These are phyloP conservation scores for Spea hammondii DNA, from an alignment of 2,797 vertebrate species.

Conservation along the genomic window DNA sequence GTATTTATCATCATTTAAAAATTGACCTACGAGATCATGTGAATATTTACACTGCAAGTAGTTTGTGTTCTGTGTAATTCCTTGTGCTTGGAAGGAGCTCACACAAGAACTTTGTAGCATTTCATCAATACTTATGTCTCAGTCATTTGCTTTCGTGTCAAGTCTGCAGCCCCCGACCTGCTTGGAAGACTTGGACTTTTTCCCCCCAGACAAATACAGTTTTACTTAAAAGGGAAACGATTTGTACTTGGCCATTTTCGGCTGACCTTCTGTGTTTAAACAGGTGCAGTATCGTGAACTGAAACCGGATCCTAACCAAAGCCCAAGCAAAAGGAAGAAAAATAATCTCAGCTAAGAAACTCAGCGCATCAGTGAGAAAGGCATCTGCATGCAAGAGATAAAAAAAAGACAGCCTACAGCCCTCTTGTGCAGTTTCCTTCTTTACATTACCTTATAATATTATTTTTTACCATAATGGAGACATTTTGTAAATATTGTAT, in stretches of 20 bases:
- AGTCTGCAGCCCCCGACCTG: conserved; percentile 63
- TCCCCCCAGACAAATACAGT: conserved; percentile 3
- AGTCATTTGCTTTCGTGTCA: conserved; percentile 62
- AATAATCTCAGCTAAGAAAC: conserved; percentile 85
- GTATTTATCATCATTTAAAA: too few relatives aligned
- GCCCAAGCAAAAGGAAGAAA: conserved; percentile 97
- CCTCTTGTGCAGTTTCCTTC: conserved; percentile 63
- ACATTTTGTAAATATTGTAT: conserved; percentile 74
- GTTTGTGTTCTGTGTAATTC: conserved; percentile 30
- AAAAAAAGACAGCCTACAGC: conserved; percentile 59
- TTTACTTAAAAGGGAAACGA: too few relatives aligned
- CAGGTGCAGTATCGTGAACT: conserved; percentile 97
- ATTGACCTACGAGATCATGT: background rate
- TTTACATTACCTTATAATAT: conserved; percentile 67
- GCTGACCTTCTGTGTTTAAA: conserved; percentile 85
- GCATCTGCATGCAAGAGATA: conserved; percentile 66
- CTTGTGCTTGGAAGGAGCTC: conserved; percentile 8
- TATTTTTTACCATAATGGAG: conserved; percentile 66
- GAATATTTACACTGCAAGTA: background rate
- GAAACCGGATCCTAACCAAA: conserved; percentile 91
- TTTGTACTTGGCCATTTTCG: conserved; percentile 68
- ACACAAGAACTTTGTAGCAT: background rate
- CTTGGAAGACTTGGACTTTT: conserved; percentile 26
- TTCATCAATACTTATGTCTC: conserved; percentile 54
- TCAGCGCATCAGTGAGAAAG: conserved; percentile 60